phyloP scores from a whole-genome alignment of 2,888 invertebrate species.

The Auanema freiburgensis region DNA sequence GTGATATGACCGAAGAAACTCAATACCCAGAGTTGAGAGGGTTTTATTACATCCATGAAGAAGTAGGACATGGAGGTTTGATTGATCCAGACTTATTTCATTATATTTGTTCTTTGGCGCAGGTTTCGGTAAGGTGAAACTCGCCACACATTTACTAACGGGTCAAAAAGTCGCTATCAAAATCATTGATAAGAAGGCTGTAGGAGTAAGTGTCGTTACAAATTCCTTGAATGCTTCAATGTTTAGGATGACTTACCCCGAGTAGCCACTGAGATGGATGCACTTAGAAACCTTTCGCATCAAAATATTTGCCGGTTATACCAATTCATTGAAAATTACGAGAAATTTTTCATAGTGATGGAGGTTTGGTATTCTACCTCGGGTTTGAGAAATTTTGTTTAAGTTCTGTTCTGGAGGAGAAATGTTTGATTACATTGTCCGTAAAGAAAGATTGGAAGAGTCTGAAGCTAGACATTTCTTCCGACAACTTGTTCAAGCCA shows the following conservation, averaged over 20 bases:
- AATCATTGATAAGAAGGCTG: conserved; percentile 77
- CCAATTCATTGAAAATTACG: conserved; percentile 78
- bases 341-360: conserved; percentile 78
- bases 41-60: conserved; percentile 49
- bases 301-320: conserved; percentile 77
- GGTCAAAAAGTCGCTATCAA: conserved; percentile 82
- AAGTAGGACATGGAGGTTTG: conserved; percentile 69
- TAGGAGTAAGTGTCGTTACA: conserved; percentile 71
- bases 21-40: conserved; percentile 25
- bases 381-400: conserved; percentile 4
- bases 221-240: neutral
- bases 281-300: conserved; percentile 65
- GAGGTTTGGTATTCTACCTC: conserved; percentile 68
- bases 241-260: conserved; percentile 76
- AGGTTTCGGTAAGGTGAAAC: conserved; percentile 70
- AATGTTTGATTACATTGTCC: conserved; percentile 82
- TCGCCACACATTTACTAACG: conserved; percentile 78
- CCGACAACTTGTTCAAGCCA: conserved; percentile 78
- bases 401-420: conserved; percentile 81
- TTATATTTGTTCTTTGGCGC: neutral
- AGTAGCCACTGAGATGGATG: conserved; percentile 76
- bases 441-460: conserved; percentile 73
- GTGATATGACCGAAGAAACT: conserved; percentile 14
- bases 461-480: conserved; percentile 78
- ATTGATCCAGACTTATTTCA: too few relatives aligned